Base-by-base conservation (phyloP, 2,113 vertebrate genomes). In the Leiothrix lutea region DNA sequence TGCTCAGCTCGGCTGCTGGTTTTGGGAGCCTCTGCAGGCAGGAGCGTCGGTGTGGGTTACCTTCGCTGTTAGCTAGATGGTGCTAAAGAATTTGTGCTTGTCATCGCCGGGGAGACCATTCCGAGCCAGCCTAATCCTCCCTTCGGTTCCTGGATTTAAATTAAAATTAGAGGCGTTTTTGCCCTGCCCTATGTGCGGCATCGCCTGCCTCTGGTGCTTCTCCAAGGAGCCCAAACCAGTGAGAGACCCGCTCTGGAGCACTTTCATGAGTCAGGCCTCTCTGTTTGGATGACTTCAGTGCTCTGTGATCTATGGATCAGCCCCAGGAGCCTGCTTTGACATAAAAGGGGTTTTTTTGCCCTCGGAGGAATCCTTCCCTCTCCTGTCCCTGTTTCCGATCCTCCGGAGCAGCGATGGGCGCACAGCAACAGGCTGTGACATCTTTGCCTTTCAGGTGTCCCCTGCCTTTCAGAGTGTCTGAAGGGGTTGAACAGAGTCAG, bases 1-100 rank as follows among this genome's bases (percentile, higher is more conserved):
- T 1, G 5, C 71, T 38, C 2, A 0, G n/a, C 78, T 25, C 26
- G 0, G 4, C 58, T 28, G 64, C 2, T 0, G 19, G 25, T 7
- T 80, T n/a, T 5, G 71, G 69, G 85, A 86, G 56, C 40, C 90
- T 62, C 15, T 28, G 72, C 1, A 12, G 92, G 79, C 56, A 66
- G 65, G 19, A 88, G 78, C 3, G 47, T 47, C 44, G 12, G 0
- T 29, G 90, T 69, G 86, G 96, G 94, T 92, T 97, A 94, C 95
- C 94, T 92, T 90, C 66, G 25, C 56, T 0, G 48, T 42, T 81
- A 97, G 94, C 96, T 95, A 97, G 96, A 96, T 96, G 96, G 95
- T 96, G 96, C 95, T 97, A 96, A 97, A 97, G 96, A 97, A 97
- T 96, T 93, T 95, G 81, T 92, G 75, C 95, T 95, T 56, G 62